A percentile compares a stretch with the other conserved stretches of the same genome.
These are phyloP conservation scores for Aphelinus certus DNA, from an alignment of 1,140 invertebrate genomes.

Conservation along the genomic window DNA sequence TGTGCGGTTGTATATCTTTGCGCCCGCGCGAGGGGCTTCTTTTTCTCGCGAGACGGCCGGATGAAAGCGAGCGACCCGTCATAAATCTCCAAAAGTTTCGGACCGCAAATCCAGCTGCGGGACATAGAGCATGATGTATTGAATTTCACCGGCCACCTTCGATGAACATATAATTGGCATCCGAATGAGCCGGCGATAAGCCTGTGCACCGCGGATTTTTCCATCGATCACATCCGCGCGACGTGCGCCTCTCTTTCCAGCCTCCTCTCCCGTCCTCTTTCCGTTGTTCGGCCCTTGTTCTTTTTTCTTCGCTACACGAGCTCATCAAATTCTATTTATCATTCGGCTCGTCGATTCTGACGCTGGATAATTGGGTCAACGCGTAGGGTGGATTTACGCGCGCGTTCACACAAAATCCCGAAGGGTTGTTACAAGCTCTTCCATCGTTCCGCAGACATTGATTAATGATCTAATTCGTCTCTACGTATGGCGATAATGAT, in stretches of 20 bases:
- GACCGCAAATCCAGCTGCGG: not conserved
- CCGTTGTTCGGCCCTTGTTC: too few species aligned
- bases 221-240: slow-evolving; percentile 45
- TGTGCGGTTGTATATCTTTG: slow-evolving; percentile 22
- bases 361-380: not conserved
- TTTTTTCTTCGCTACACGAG: too few species aligned
- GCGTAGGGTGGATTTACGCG: too few species aligned
- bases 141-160: slow-evolving; percentile 32
- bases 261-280: not conserved
- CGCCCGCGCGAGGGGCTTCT: not conserved
- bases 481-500: too few species aligned
- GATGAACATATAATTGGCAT: slow-evolving; percentile 51
- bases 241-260: not conserved
- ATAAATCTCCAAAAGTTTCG: slow-evolving; percentile 45
- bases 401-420: too few species aligned
- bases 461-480: too few species aligned
- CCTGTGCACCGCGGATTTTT: not conserved
- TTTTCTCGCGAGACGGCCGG: not conserved
- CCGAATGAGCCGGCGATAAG: slow-evolving; percentile 28
- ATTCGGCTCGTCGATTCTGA: not conserved
- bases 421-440: too few species aligned
- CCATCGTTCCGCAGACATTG: too few species aligned
- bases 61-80: not conserved
- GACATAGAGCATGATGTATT: slow-evolving; percentile 46
- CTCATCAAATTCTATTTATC: slow-evolving; percentile 16